Base-by-base conservation (phyloP, 2,888 invertebrate genomes). In the Polydrusus pterygomalis region DNA sequence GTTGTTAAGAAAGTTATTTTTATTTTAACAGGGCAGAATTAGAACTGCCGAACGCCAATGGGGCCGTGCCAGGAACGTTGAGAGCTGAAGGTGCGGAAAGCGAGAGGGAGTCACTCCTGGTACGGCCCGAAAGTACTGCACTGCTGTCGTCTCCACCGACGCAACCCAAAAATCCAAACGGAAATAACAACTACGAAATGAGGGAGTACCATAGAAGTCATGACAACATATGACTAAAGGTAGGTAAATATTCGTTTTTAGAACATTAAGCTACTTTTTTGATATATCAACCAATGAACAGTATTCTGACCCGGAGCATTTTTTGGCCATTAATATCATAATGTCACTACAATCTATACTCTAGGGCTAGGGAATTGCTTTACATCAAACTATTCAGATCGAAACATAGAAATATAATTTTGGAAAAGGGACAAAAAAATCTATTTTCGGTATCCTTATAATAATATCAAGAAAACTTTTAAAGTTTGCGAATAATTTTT, bases 131-230 rank as follows among this genome's bases (percentile, higher is more conserved):
- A 65, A 89, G 89, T 81, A 85, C 90, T 62, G 88, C 89, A 43
- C 79, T 86, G 3, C 85, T 86, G 47, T 87, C 87, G 15, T 86
- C 86, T 20, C 86, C 87, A 62, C 84, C 85, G 13, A 73, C 80
- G 9, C 79, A 79, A 49, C 86, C 85, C 70, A 91, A 91, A 78
- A 92, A 92, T 86, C 92, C 92, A 76, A 93, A 93, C 87, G 93
- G 93, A 67, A 94, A 94, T 88, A 94, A 94, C 87, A 94, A 93
- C 85, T 94, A 94, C 87, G 94, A 95, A 87, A 91, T 94, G 91
- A 91, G 93, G 64, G 94, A 95, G 87, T 90, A 94, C 83, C 92
- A 76, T 34, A 73, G 90, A 90, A 81, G 84, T 75, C 84, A 85
- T 80, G 86, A 88, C 80, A 89, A 92, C 87, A 92, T 92, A 90